Base-by-base conservation (phyloP, 2,113 vertebrate species). In the Grallaria varia region DNA sequence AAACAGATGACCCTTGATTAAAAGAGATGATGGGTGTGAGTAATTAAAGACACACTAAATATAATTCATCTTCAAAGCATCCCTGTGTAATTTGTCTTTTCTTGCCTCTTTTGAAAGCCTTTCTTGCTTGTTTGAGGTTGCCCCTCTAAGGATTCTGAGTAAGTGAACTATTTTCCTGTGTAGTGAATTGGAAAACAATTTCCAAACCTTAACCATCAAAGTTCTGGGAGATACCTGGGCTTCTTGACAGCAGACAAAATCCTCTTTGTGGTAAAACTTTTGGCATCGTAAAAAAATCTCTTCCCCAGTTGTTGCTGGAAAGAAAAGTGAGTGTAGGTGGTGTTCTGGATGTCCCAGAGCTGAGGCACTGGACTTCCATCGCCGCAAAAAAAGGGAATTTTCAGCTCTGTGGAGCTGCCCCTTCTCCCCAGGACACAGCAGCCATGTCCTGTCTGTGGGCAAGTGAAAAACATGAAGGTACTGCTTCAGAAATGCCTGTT, bases 1-100 rank as follows among this genome's bases (percentile, higher is more conserved):
- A 81, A 94, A 74, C 49, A 33, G n/a, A 52, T 94, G 91, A 96
- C 92, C 91, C 95, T 95, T 95, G 79, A 94, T 94, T 96, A 93
- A 83, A 91, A 25, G 81, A 69, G 84, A 82, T 93, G 89, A 90
- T 79, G 90, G 63, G 75, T 95, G 90, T 91, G 95, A 84, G 91
- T 94, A 87, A 96, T 97, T 97, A 96, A 85, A 89, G 83, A 8
- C 28, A 68, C 37, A 35, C 20, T 28, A 45, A 89, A 75, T 37
- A 8, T 35, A 71, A 88, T 86, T 19, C 52, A 82, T 96, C 78
- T 94, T 95, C 91, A 69, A 74, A 92, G 67, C 24, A 44, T 16
- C 68, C 21, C 22, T 3, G 27, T 40, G 10, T 73, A 59, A 79
- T 90, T 93, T 95, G 58, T 40, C 77, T 84, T 69, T 74, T 87